phyloP scores from a whole-genome alignment of 2,888 invertebrate species.

The Drosophila conformis region DNA sequence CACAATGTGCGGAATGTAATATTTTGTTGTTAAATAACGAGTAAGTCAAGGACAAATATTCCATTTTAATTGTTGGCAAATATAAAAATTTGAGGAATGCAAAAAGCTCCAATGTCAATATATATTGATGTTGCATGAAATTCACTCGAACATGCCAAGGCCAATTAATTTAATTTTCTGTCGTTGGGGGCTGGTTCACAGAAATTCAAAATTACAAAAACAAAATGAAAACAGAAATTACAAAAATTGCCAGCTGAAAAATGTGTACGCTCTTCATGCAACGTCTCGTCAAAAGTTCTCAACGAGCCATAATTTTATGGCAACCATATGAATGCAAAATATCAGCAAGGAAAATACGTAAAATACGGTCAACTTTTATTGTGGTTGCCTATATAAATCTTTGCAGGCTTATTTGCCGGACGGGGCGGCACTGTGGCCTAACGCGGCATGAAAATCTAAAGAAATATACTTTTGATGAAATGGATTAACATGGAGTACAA shows the following conservation, averaged over 20 bases:
- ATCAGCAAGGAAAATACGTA: constrained; percentile 39
- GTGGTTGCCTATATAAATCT: constrained; percentile 53
- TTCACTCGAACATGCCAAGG: constrained; percentile 57
- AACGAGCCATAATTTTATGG: constrained; percentile 69
- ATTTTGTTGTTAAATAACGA: neutral
- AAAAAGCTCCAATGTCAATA: constrained; percentile 60
- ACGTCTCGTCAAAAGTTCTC: constrained; percentile 65
- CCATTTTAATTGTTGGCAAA: constrained; percentile 22
- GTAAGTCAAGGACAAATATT: constrained; percentile 47
- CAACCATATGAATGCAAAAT: constrained; percentile 49
- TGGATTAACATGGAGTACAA: neutral
- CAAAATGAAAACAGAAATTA: constrained; percentile 24
- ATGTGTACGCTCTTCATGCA: constrained; percentile 29
- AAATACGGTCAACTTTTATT: constrained; percentile 62
- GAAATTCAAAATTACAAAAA: neutral
- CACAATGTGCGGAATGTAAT: neutral
- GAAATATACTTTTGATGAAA: neutral
- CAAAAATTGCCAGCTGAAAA: constrained; percentile 60
- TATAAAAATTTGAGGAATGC: constrained; percentile 40
- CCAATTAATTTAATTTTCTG: constrained; percentile 41
- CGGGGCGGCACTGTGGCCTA: constrained; percentile 37
- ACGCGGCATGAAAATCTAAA: neutral
- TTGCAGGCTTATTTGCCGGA: constrained; percentile 31
- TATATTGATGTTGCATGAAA: constrained; percentile 52
- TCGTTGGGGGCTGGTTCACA: neutral